Evolutionary conservation across 1,140 invertebrate genomes (phyloP).

Genomic region (Pemphigus obesinymphae): DNA sequence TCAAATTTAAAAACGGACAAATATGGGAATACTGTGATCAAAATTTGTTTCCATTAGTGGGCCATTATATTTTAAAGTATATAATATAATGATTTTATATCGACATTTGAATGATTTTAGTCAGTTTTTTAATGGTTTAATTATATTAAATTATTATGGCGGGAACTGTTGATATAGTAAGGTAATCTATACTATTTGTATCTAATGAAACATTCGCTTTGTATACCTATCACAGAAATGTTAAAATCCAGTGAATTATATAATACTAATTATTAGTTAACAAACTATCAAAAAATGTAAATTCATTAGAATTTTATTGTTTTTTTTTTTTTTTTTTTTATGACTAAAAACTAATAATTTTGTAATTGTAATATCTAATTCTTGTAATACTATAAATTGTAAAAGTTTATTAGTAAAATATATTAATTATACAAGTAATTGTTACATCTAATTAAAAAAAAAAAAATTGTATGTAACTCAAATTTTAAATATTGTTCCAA

Average conservation of each 20-base stretch:
- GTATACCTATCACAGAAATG: background rate
- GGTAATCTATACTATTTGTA: background rate
- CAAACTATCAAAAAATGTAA: background rate
- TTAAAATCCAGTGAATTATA: background rate
- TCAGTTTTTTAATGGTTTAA: background rate
- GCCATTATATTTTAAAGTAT: background rate
- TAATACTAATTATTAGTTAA: background rate
- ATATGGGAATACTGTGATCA: background rate
- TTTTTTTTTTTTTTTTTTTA: slow-evolving; percentile 7
- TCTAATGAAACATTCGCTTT: background rate
- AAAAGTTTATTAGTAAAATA: background rate
- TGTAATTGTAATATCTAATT: slow-evolving; percentile 5
- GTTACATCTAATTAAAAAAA: background rate
- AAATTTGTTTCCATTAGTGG: background rate
- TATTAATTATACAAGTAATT: slow-evolving; percentile 3
- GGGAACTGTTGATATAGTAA: no score
- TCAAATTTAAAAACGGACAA: slow-evolving; percentile 18
- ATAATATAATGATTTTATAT: background rate
- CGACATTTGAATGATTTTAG: background rate
- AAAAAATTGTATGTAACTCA: slow-evolving; percentile 10
- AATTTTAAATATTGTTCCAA: slow-evolving; percentile 23
- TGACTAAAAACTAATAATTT: slow-evolving; percentile 2
- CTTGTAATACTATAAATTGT: slow-evolving; percentile 10
- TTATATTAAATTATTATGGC: background rate
- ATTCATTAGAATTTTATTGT: slow-evolving; percentile 16